phyloP scores from a whole-genome alignment of 2,113 vertebrate genomes.

The Bufo gargarizans region DNA sequence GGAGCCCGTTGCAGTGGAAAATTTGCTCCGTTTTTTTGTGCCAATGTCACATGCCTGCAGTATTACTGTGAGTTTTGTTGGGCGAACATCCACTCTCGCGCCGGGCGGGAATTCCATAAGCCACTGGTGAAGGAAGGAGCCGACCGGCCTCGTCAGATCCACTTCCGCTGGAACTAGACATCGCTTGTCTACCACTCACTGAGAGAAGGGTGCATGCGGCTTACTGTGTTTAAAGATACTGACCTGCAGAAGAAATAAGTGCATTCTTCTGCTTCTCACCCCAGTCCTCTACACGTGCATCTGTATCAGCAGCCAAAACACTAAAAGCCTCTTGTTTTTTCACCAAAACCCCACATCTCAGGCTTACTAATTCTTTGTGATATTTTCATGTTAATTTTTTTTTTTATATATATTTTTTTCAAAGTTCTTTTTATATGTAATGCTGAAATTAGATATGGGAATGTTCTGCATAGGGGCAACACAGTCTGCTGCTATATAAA shows the following conservation, averaged over 20 bases:
- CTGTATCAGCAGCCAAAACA: slow-evolving; percentile 98
- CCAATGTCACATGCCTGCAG: slow-evolving; percentile 99
- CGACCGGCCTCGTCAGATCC: slow-evolving; percentile 95
- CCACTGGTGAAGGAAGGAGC: slow-evolving; percentile 98
- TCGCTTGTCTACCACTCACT: slow-evolving; percentile 68
- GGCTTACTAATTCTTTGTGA: slow-evolving; percentile 97
- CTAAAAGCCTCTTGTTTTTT: slow-evolving; percentile 95
- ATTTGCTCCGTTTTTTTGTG: slow-evolving; percentile 97
- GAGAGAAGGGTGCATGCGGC: slow-evolving; percentile 83
- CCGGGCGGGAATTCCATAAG: slow-evolving; percentile 98
- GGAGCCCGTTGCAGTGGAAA: slow-evolving; percentile 94
- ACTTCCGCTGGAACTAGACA: slow-evolving; percentile 97
- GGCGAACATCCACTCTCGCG: slow-evolving; percentile 98
- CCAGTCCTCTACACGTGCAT: slow-evolving; percentile 91
- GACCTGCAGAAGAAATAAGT: slow-evolving; percentile 85
- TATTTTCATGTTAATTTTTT: slow-evolving; percentile 95
- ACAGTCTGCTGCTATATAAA: slow-evolving; percentile 88
- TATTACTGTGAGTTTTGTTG: slow-evolving; percentile 99
- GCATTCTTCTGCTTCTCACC: slow-evolving; percentile 86
- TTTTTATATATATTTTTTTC: slow-evolving; percentile 86
- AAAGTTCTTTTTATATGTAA: slow-evolving; percentile 99
- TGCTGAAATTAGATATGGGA: slow-evolving; percentile 94
- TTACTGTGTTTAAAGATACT: slow-evolving; percentile 78
- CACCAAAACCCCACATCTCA: slow-evolving; percentile 96
- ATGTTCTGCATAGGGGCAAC: slow-evolving; percentile 92